Base-by-base conservation (phyloP, 2,888 invertebrate genomes). In the Lasioglossum malachurum region DNA sequence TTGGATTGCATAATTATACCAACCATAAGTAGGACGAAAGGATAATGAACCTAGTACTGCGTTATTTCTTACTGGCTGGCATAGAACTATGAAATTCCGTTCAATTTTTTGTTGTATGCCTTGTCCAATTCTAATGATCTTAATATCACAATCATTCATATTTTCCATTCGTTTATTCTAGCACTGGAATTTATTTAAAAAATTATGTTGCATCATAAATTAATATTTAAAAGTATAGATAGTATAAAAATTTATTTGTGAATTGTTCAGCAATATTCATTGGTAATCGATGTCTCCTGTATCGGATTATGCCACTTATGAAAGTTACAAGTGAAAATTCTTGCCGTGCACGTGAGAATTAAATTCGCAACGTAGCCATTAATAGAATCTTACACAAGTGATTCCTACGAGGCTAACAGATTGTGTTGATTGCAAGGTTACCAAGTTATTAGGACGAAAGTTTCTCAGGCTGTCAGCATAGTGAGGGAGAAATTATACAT, bases 381-480 rank as follows among this genome's bases (percentile, higher is more conserved):
- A 57, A 71, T 53, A 53, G 31, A 41, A 75, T 69, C 49, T 72
- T 76, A 41, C 64, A 79, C 75, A 77, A 72, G 83, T 64, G 75
- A 78, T 78, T 69, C 76, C 80, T 53, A 60, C 60, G 60, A 27
- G 38, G 64, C 57, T 72, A 49, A 31, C 46, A 67, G 38, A 67
- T 67, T 67, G 53, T 31, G 73, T 74, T 64, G 53, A 83, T 86
- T 64, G 75, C 78, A 81, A 87, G 81, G 83, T 83, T 86, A 86
- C 77, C 72, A 38, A 87, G 81, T 83, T 80, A 86, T 81, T 78
- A 53, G 80, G 74, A 86, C 80, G 75, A 49, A 72, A 76, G 76
- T 83, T 87, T 86, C 76, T 71, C 83, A 86, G 69, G 46, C 64
- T 72, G 75, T 60, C 78, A 67, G 38, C 23, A 14, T 19, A 31